Base-by-base conservation (phyloP, 1,140 invertebrate species). In the Drosophila bifasciata region DNA sequence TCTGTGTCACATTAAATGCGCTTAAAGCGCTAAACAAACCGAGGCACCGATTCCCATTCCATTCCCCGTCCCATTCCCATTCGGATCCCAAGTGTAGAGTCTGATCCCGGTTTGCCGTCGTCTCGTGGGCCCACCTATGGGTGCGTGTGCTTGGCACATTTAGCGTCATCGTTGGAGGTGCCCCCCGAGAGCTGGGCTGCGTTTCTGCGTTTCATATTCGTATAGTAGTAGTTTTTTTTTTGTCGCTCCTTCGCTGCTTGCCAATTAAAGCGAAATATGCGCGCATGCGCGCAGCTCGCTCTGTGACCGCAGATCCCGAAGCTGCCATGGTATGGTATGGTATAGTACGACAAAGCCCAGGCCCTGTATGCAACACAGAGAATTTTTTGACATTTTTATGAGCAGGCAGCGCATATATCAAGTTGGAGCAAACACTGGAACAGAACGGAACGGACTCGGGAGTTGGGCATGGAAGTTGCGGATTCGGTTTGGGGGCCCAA, bases 321-420 rank as follows among this genome's bases (percentile, higher is more conserved):
- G 36, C 39, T 49, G 67, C 49, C 61, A 63, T 57, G 76, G 56
- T 59, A 79, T 55, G 52, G 52, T 17, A 19, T 16, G 40, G 55
- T 19, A 5, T 59, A 17, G 17, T 46, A 63, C 62, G 81, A 86
- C 81, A 86, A 86, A 78, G 75, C 73, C 77, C 72, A 86, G 75
- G 75, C 73, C 77, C 72, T 76, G 63, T 76, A 74, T 55, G 62
- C 66, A 69, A 28, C 55, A 68, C 75, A 88, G 78, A 88, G 78
- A 51, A 72, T 89, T 89, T 90, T 73, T 90, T 91, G 89, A 91
- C 89, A 91, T 91, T 91, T 91, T 91, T 91, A 91, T 91, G 89
- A 91, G 89, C 83, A 78, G 72, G 61, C 60, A 86, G 76, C 81
- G 76, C 89, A 91, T 91, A 91, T 91, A 90, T 91, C 81, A 91